Evolutionary conservation across 1,140 invertebrate genomes (phyloP), one percentile per base, ranked within the genome.

Genomic region (Zelostemma sp.): DNA sequence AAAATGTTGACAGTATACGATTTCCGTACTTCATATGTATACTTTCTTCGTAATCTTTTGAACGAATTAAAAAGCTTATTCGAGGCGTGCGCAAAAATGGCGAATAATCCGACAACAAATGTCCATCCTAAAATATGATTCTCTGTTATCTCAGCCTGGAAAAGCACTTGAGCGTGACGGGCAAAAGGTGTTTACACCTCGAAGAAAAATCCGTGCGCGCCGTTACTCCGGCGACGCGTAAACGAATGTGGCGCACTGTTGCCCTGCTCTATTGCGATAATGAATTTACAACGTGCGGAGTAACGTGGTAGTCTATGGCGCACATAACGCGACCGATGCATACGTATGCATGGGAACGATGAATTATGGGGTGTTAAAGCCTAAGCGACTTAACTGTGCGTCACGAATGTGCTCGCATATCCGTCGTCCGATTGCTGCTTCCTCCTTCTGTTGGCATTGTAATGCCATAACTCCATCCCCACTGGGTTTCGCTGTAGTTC

Each of bases 331-430:
- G 68, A 65, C 68, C 56, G 58, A 67, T 69, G 62, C 58, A 59
- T 28, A 51, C 51, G 66, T 64, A 66, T 70, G 65, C 66, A 74
- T 54, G 59, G 64, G 63, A 64, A 65, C 66, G 66, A 79, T 81
- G 78, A 81, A 67, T 80, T 81, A 81, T 81, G 66, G 78, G 75
- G 78, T 80, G 80, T 73, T 81, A 80, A 80, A 77, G 74, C 74
- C 68, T 75, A 63, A 73, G 64, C 76, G 72, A 81, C 74, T 79
- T 75, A 75, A 79, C 73, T 73, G 60, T 16, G 62, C 62, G 62
- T 71, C 62, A 65, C 68, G 62, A 71, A 71, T 66, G 68, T 38
- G 62, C 61, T 60, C 65, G 62, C 57, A 70, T 72, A 70, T 74
- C 68, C 60, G 67, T 73, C 41, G 48, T 53, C 47, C 38, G 53